These are phyloP conservation scores for Philopedon plagiatum DNA, from an alignment of 2,888 invertebrate species.

Conservation along the genomic window DNA sequence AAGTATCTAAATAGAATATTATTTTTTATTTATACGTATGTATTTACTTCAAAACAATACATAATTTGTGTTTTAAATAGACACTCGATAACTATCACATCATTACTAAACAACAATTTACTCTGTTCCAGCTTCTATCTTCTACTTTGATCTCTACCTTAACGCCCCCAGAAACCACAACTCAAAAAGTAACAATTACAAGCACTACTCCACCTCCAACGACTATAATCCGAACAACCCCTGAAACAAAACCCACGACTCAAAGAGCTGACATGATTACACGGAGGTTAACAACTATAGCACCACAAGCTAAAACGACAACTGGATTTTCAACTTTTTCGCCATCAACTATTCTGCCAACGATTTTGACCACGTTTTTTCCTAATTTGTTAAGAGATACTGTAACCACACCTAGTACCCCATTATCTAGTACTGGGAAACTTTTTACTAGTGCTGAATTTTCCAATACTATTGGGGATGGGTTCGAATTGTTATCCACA, in stretches of 20 bases:
- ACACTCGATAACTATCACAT: no score
- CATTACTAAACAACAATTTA: conserved; percentile 1
- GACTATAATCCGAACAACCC: conserved; percentile 39
- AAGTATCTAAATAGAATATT: no score
- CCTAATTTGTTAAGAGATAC: conserved; percentile 55
- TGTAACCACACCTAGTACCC: conserved; percentile 45
- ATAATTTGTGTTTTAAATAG: no score
- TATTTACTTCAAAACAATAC: background rate
- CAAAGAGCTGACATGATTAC: conserved; percentile 48
- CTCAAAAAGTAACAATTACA: conserved; percentile 34
- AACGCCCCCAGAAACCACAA: conserved; percentile 49
- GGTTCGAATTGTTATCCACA: conserved; percentile 38
- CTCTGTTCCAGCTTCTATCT: conserved; percentile 28
- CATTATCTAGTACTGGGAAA: conserved; percentile 31
- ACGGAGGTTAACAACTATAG: conserved; percentile 41
- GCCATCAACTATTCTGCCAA: conserved; percentile 63
- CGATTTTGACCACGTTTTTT: conserved; percentile 57
- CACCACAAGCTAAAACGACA: conserved; percentile 48
- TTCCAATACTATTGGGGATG: conserved; percentile 19
- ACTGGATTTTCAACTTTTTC: conserved; percentile 53
- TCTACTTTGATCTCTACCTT: conserved; percentile 23
- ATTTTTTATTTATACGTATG: no score
- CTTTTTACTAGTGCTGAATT: conserved; percentile 17
- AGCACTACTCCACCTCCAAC: conserved; percentile 47
- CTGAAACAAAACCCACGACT: conserved; percentile 45